phyloP scores from a whole-genome alignment of 2,797 vertebrate genomes.

The Fundulus diaphanus region DNA sequence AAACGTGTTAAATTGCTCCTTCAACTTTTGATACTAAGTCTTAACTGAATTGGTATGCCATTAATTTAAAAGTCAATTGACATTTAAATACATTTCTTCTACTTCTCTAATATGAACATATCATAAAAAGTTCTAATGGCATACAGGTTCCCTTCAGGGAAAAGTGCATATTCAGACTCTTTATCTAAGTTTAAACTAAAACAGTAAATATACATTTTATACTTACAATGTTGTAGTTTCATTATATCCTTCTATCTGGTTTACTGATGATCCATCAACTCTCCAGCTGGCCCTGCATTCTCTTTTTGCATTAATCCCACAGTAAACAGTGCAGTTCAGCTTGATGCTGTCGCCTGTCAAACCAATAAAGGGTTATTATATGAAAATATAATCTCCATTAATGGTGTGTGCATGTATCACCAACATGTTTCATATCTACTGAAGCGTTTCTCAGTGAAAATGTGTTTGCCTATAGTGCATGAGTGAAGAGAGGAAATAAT shows the following conservation, averaged over 20 bases:
- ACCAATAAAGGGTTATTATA: neutral
- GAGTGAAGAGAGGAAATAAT: too few relatives aligned
- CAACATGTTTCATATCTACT: neutral
- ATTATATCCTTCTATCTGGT: neutral
- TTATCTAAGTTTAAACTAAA: neutral
- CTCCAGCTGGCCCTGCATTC: conserved; percentile 53
- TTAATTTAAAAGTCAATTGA: neutral
- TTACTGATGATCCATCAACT: neutral
- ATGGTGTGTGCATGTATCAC: neutral
- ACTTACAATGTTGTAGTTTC: conserved; percentile 7
- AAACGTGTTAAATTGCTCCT: too few relatives aligned
- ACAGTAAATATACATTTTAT: neutral
- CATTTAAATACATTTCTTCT: neutral
- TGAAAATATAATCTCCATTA: neutral
- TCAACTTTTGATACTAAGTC: neutral
- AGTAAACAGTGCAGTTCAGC: conserved; percentile 69
- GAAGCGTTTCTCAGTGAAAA: neutral
- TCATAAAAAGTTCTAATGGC: neutral
- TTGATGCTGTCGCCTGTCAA: conserved; percentile 62
- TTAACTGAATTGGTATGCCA: neutral
- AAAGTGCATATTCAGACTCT: neutral
- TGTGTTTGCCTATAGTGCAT: neutral
- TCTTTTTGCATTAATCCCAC: conserved; percentile 57
- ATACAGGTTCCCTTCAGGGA: neutral
- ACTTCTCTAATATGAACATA: neutral